Evolutionary conservation across 2,888 invertebrate genomes (phyloP), one percentile per base, ranked within the genome.

Genomic region (Cantharis flavilabris): DNA sequence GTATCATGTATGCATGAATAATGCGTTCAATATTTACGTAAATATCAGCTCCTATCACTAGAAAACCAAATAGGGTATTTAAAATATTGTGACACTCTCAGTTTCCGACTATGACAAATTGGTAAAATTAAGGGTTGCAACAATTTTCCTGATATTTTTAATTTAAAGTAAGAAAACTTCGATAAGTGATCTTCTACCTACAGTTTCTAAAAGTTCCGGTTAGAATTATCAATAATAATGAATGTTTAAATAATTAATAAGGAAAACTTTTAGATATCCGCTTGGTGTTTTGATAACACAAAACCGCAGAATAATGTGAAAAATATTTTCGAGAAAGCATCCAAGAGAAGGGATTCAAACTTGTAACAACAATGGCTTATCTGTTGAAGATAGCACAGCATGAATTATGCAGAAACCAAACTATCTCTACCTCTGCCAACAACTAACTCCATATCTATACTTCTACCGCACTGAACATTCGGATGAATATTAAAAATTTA

Each of bases 311-410:
- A 75, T 69, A 75, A 71, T 13, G 65, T 75, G 79, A 79, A 79
- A 79, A 79, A 79, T 77, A 77, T 73, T 72, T 73, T 64, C 71
- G 70, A 77, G 75, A 79, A 62, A 62, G 63, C 82, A 76, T 80
- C 81, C 80, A 77, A 76, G 78, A 80, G 81, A 82, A 81, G 84
- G 84, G 83, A 83, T 80, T 82, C 81, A 81, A 85, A 84, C 84
- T 85, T 84, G 83, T 84, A 84, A 83, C 84, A 84, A 85, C 84
- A 85, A 85, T 84, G 84, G 85, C 85, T 86, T 86, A 86, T 86
- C 86, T 82, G 82, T 73, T 79, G 81, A 78, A 85, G 85, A 86
- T 86, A 85, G 83, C 85, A 81, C 80, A 80, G 80, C 84, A 86
- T 86, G 86, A 86, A 86, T 86, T 85, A 86, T 86, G 85, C 84